phyloP scores from a whole-genome alignment of 2,797 vertebrate species.

The Tragelaphus oryx region DNA sequence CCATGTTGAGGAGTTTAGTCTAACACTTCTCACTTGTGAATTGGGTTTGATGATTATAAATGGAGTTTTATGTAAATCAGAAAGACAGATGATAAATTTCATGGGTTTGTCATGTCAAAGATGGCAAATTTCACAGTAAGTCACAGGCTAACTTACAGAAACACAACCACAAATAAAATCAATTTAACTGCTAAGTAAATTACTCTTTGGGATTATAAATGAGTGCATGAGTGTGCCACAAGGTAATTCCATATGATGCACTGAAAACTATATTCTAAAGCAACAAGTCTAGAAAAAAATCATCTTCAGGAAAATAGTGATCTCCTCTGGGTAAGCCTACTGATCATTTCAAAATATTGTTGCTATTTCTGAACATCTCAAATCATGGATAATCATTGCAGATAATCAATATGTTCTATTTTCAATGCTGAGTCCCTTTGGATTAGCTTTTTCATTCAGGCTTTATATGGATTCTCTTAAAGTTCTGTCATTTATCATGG shows the following conservation, averaged over 20 bases:
- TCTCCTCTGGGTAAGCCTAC: not conserved
- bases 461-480: conserved; percentile 1
- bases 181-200: conserved; percentile 70
- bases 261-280: conserved; percentile 28
- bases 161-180: conserved; percentile 73
- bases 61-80: conserved; percentile 68
- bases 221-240: not conserved
- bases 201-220: conserved; percentile 48
- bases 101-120: conserved; percentile 78
- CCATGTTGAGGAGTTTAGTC: not conserved
- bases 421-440: not conserved
- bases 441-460: not conserved
- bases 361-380: conserved; percentile 4
- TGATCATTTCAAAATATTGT: not conserved
- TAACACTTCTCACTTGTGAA: conserved; percentile 36
- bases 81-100: conserved; percentile 77
- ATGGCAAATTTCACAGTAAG: conserved; percentile 79
- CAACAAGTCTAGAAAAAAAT: conserved; percentile 5
- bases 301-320: not conserved
- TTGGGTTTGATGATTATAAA: conserved; percentile 50
- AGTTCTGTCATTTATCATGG: conserved; percentile 9
- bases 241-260: not conserved
- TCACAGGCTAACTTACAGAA: conserved; percentile 71
- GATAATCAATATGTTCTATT: not conserved
- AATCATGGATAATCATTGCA: not conserved